Evolutionary conservation across 2,888 invertebrate genomes (phyloP).

Genomic region (Lissonota sp.): DNA sequence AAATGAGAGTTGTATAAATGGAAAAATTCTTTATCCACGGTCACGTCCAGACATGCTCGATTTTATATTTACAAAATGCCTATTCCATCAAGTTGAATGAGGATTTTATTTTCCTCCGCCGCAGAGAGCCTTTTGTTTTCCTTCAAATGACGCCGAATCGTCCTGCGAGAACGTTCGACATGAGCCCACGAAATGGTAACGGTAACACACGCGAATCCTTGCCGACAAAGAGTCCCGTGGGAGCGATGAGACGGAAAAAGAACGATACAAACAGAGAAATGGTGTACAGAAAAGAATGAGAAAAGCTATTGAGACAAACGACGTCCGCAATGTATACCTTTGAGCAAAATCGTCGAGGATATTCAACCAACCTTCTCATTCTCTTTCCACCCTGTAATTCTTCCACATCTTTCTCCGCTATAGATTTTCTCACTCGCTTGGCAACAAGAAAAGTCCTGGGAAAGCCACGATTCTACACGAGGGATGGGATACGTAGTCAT

Average conservation of each 20-base stretch:
- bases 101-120: conserved; percentile 3
- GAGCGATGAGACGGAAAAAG: conserved; percentile 35
- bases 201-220: conserved; percentile 36
- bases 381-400: not conserved
- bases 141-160: not conserved
- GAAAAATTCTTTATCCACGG: too few relatives aligned
- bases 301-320: conserved; percentile 58
- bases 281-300: conserved; percentile 32
- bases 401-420: not conserved
- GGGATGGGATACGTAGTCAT: not conserved
- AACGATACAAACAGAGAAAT: not conserved
- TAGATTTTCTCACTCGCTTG: conserved; percentile 10
- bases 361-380: not conserved
- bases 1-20: too few relatives aligned
- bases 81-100: too few relatives aligned
- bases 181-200: conserved; percentile 1
- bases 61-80: too few relatives aligned
- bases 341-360: conserved; percentile 26
- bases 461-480: too few relatives aligned
- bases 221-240: conserved; percentile 43
- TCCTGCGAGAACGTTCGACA: conserved; percentile 22
- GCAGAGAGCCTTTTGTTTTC: conserved; percentile 1
- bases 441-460: conserved; percentile 2
- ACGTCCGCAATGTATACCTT: conserved; percentile 42
- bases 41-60: too few relatives aligned